phyloP scores from a whole-genome alignment of 30 jellyfish, hydroid and myxozoan genomes.

The Cassiopea xamachana region DNA sequence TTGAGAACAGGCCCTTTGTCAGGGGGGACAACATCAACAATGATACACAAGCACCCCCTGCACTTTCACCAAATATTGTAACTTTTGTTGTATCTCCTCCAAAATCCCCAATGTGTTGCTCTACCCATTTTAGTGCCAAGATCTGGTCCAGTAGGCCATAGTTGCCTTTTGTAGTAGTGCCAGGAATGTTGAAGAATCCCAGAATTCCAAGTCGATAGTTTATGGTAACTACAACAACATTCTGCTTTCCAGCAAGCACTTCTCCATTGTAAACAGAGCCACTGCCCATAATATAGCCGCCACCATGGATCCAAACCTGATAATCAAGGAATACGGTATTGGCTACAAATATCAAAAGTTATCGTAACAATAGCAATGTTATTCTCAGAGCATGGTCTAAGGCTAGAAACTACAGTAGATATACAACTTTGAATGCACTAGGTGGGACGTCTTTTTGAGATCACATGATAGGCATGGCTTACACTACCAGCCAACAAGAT shows the following conservation, averaged over 20 bases:
- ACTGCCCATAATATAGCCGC: constrained; percentile 21
- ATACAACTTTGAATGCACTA: no score
- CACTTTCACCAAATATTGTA: constrained; percentile 63
- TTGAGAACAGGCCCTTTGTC: constrained; percentile 38
- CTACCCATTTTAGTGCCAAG: constrained; percentile 59
- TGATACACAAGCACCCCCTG: constrained; percentile 52
- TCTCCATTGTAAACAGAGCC: constrained; percentile 39
- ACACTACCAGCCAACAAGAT: no score
- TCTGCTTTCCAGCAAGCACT: constrained; percentile 14
- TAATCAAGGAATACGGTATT: not conserved
- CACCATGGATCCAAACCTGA: constrained; percentile 75
- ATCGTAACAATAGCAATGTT: no score
- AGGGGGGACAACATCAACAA: constrained; percentile 52
- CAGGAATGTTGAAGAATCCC: constrained; percentile 56
- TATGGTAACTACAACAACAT: constrained; percentile 50
- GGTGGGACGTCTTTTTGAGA: no score
- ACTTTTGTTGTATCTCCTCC: constrained; percentile 46
- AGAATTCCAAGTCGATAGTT: constrained; percentile 70
- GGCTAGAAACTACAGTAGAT: no score
- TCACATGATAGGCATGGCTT: no score
- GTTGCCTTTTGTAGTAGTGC: constrained; percentile 42
- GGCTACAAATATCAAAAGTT: no score
- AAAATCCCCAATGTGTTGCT: constrained; percentile 30
- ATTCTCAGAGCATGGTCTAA: no score
- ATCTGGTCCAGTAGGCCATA: constrained; percentile 65